phyloP scores from a whole-genome alignment of 2,797 vertebrate genomes.

The Gouania willdenowi region DNA sequence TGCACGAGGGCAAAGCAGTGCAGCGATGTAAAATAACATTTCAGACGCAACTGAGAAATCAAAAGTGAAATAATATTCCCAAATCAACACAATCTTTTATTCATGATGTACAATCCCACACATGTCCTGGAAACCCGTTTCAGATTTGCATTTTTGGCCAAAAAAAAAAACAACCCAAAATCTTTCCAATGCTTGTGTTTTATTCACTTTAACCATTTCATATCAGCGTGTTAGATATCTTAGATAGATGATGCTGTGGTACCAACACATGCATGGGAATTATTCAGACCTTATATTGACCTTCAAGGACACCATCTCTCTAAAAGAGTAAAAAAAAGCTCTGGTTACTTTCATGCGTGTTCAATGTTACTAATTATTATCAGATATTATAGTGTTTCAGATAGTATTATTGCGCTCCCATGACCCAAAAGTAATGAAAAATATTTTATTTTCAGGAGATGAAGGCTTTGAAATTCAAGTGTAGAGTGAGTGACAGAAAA shows the following conservation, averaged over 20 bases:
- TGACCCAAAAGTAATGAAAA: slow-evolving; percentile 45
- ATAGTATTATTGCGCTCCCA: slow-evolving; percentile 58
- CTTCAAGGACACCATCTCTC: slow-evolving; percentile 45
- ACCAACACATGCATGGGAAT: too few species aligned
- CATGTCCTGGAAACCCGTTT: background rate
- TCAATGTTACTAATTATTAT: slow-evolving; percentile 62
- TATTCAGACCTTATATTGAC: too few species aligned
- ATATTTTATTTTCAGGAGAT: slow-evolving; percentile 23
- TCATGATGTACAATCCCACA: background rate
- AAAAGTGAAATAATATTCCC: slow-evolving; percentile 1
- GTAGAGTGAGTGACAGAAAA: background rate
- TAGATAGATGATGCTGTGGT: slow-evolving; percentile 3
- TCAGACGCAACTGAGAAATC: slow-evolving; percentile 18
- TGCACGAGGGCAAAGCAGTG: slow-evolving; percentile 1
- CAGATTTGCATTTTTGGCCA: too few species aligned
- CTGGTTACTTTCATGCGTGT: slow-evolving; percentile 53
- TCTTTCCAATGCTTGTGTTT: background rate
- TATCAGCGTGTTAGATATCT: slow-evolving; percentile 1
- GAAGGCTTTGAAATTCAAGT: slow-evolving; percentile 9
- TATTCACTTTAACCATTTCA: slow-evolving; percentile 5
- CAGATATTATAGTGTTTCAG: too few species aligned
- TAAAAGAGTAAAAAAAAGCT: slow-evolving; percentile 59
- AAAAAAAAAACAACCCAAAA: too few species aligned
- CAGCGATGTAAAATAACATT: slow-evolving; percentile 29
- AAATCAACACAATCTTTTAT: slow-evolving; percentile 20